Base-by-base conservation (phyloP, 2,888 invertebrate genomes). In the Sipha maydis region DNA sequence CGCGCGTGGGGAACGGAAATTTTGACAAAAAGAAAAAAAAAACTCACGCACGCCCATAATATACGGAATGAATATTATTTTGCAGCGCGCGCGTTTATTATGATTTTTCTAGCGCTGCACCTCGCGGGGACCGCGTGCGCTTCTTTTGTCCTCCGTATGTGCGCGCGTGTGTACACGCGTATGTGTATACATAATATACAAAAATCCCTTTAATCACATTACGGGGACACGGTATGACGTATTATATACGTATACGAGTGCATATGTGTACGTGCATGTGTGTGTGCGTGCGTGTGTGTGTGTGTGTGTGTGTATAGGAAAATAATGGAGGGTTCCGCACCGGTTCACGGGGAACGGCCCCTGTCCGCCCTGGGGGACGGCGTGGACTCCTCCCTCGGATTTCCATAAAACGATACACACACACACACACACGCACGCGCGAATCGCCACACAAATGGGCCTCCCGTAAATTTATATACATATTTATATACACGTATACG, bases 351-450 rank as follows among this genome's bases (percentile, higher is more conserved):
- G 80, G 86, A 88, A 80, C 80, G 73, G 80, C 86, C 86, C 86
- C 86, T 80, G 86, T 88, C 86, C 86, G 86, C 86, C 86, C 75
- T 61, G 86, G 86, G 86, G 86, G 86, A 88, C 86, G 86, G 80
- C 75, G 73, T 28, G 86, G 86, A 88, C 86, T 88, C 86, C 86
- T 88, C 86, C 86, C 38, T 19, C 86, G 61, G 71, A 88, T 88
- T 88, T 88, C 80, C 86, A 75, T 88, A 75, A n/a, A 71, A 86
- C 86, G 86, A 80, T 80, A 85, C n/a, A 56, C 48, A 54, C 69
- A 56, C 79, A 56, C 79, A n/a, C 77, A 48, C 21, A 56, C 34
- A 34, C 48, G 28, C 41, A 41, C 76, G 38, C 73, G 28, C 73
- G 38, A 54, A 54, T 54, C 54, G 54, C 54, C 54, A 7, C 76